Percentiles rank a stretch among this genome's conserved stretches.
phyloP scores from a whole-genome alignment of 2,797 vertebrate genomes.

The Danio jaintianensis region DNA sequence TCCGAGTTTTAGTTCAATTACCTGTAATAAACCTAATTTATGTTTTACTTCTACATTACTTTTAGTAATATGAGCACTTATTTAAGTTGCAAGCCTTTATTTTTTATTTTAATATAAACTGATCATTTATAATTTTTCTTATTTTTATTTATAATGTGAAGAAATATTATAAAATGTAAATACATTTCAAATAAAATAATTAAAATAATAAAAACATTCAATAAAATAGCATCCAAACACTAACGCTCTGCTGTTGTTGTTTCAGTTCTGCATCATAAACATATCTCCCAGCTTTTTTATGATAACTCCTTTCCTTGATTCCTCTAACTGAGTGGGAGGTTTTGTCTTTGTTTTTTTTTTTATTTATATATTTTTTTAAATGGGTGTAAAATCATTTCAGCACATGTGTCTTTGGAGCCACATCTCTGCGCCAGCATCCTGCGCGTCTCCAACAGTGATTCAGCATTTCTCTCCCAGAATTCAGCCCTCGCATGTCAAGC shows the following conservation, averaged over 20 bases:
- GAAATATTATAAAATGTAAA: not conserved
- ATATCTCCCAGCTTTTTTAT: not conserved
- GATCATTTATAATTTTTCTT: too few species aligned
- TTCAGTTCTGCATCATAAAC: conserved; percentile 6
- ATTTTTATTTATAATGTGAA: too few species aligned
- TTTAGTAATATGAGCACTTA: too few species aligned
- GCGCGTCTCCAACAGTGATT: conserved; percentile 62
- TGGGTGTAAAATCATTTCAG: conserved; percentile 11
- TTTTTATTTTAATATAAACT: too few species aligned
- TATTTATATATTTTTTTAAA: not conserved
- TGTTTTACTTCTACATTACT: too few species aligned
- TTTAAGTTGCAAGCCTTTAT: too few species aligned
- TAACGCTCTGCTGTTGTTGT: not conserved
- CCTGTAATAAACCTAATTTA: too few species aligned
- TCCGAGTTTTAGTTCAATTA: too few species aligned
- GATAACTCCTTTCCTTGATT: conserved; percentile 31
- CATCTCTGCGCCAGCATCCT: conserved; percentile 42
- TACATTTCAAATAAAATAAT: not conserved
- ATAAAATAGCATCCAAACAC: not conserved
- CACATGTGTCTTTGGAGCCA: conserved; percentile 45
- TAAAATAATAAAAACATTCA: too few species aligned
- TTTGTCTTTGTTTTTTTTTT: conserved; percentile 4
- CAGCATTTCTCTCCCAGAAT: conserved; percentile 69
- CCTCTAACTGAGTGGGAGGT: conserved; percentile 14
- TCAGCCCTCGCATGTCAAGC: conserved; percentile 76